Percentiles rank a stretch among this genome's conserved stretches.
phyloP scores from a whole-genome alignment of 2,888 invertebrate species.

The Calliopum simillimum region DNA sequence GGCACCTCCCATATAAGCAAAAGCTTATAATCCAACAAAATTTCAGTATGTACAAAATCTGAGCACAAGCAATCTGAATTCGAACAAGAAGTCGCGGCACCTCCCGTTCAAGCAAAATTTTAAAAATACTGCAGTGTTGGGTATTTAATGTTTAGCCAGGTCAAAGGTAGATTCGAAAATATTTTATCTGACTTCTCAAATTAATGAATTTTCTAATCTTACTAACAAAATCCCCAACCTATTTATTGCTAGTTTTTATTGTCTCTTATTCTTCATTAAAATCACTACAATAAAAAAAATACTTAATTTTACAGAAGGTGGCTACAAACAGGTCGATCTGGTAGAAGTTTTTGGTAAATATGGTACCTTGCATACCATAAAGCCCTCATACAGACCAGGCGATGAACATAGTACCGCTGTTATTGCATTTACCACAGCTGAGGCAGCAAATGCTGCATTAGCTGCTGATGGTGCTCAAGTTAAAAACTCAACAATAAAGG shows the following conservation, averaged over 20 bases:
- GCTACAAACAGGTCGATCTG: conserved; percentile 49
- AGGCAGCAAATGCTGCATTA: conserved; percentile 49
- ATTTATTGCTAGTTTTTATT: background rate
- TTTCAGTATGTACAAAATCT: too few relatives aligned
- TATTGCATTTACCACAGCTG: conserved; percentile 50
- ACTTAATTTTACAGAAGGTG: conserved; percentile 42
- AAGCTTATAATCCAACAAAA: too few relatives aligned
- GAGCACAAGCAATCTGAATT: too few relatives aligned
- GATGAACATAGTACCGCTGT: conserved; percentile 29
- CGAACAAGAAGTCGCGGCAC: too few relatives aligned
- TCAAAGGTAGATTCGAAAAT: too few relatives aligned
- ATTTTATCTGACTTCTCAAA: background rate
- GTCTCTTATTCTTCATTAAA: too few relatives aligned
- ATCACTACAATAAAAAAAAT: too few relatives aligned
- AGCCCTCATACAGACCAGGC: conserved; percentile 34
- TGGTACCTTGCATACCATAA: conserved; percentile 49
- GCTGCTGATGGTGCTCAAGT: conserved; percentile 46
- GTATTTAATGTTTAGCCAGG: too few relatives aligned
- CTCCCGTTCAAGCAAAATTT: too few relatives aligned
- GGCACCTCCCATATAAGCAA: too few relatives aligned
- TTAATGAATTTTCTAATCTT: conserved; percentile 5
- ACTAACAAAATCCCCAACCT: background rate
- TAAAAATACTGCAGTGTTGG: too few relatives aligned
- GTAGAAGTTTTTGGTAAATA: conserved; percentile 54
- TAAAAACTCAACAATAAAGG: conserved; percentile 13